A percentile compares a stretch with the other conserved stretches of the same genome.
Conservation (phyloP, 2,888 invertebrate genomes). For the Leptarthrus brevirostris region DNA sequence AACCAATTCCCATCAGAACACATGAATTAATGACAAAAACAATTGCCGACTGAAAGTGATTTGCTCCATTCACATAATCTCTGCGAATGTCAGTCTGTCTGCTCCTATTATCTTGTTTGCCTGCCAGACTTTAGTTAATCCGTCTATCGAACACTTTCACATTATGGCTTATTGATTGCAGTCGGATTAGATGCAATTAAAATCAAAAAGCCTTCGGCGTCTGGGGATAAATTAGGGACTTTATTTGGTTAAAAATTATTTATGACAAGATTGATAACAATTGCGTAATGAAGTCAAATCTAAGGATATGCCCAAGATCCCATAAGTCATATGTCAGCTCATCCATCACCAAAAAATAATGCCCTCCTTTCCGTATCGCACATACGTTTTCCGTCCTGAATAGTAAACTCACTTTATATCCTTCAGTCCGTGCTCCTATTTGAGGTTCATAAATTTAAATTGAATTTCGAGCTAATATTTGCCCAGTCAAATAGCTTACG, state of each 20-base stretch:
- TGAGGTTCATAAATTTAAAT: constrained; percentile 37
- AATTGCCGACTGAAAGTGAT: constrained; percentile 10
- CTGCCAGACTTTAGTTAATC: constrained; percentile 6
- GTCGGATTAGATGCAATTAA: neutral
- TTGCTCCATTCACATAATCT: constrained; percentile 7
- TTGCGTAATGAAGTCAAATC: neutral
- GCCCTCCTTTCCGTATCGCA: neutral
- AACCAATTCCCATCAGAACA: constrained; percentile 21
- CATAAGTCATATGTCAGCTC: neutral
- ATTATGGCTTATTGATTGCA: neutral
- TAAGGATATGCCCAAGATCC: neutral
- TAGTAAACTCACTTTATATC: constrained; percentile 11
- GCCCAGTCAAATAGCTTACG: neutral
- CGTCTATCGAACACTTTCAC: neutral
- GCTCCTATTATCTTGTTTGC: neutral
- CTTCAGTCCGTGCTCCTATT: constrained; percentile 17
- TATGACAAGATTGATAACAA: neutral
- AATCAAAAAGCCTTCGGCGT: neutral
- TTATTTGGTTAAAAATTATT: neutral
- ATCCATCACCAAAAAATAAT: neutral
- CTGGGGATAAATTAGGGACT: neutral
- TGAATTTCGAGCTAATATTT: constrained; percentile 30
- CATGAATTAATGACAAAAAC: constrained; percentile 1
- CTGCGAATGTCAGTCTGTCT: neutral
- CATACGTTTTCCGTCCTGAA: neutral